Conservation (phyloP, 2,888 invertebrate genomes). For the Augochlorella aurata region DNA sequence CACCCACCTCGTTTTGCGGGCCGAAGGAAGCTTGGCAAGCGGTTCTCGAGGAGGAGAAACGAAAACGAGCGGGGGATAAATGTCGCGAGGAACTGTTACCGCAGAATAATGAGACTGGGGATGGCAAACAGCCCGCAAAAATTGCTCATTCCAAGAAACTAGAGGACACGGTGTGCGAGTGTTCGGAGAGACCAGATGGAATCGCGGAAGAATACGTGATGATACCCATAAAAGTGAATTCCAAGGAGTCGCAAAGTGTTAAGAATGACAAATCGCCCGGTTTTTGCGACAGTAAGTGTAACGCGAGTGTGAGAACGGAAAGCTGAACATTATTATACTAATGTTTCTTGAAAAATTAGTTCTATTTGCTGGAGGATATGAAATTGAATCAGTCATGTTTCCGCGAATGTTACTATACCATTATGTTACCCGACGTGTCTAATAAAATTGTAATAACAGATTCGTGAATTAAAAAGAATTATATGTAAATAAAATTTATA, state of each 20-base stretch:
- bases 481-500: too few species aligned
- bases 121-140: background rate
- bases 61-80: background rate
- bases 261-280: background rate
- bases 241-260: background rate
- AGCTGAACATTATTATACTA: background rate
- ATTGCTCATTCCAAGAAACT: background rate
- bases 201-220: background rate
- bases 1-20: constrained; percentile 61
- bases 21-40: constrained; percentile 48
- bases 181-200: background rate
- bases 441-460: too few species aligned
- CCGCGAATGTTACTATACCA: too few species aligned
- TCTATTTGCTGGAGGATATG: too few species aligned
- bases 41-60: constrained; percentile 25
- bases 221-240: background rate
- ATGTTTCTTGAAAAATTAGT: background rate
- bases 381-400: too few species aligned
- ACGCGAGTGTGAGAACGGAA: background rate
- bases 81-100: background rate
- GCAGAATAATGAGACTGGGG: background rate
- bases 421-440: too few species aligned
- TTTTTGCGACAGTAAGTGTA: background rate
- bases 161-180: background rate
- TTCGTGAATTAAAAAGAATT: too few species aligned